Conservation (phyloP, 30 jellyfish, hydroid and myxozoan genomes). For the Morbakka virulenta region DNA sequence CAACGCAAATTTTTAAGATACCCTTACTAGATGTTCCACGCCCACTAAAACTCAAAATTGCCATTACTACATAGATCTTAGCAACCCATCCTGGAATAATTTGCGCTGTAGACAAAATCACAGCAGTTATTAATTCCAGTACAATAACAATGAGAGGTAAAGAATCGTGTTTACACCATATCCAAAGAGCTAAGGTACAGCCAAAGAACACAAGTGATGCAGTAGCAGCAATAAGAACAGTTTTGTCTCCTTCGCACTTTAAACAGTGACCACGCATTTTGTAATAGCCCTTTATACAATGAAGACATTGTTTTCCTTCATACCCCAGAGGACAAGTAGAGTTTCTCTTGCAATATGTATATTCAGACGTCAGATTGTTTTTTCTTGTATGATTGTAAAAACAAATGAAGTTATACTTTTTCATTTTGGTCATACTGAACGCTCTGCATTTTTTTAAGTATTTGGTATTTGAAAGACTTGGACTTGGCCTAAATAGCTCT, state of each 20-base stretch:
- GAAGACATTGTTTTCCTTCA: slow-evolving; percentile 35
- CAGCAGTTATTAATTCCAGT: neutral
- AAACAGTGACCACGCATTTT: slow-evolving; percentile 21
- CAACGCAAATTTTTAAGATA: slow-evolving; percentile 38
- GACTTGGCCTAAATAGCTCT: slow-evolving; percentile 55
- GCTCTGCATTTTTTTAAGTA: slow-evolving; percentile 38
- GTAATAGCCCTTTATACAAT: slow-evolving; percentile 35
- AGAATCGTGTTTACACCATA: neutral
- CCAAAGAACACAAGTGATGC: slow-evolving; percentile 1
- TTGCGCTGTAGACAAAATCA: neutral
- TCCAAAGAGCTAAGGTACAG: slow-evolving; percentile 5
- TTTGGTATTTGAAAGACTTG: neutral
- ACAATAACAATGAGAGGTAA: neutral
- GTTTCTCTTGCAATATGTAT: neutral
- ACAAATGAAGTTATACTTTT: slow-evolving; percentile 29
- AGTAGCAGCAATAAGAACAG: neutral
- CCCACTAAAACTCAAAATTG: neutral
- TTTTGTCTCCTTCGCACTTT: slow-evolving; percentile 5
- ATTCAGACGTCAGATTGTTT: neutral
- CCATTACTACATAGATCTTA: neutral
- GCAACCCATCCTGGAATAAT: neutral
- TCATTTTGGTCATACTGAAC: slow-evolving; percentile 18
- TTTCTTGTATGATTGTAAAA: neutral
- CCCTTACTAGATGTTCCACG: slow-evolving; percentile 32
- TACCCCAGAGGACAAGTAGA: slow-evolving; percentile 30